Percentiles rank a stretch among this genome's conserved stretches.
Conservation (phyloP, 2,888 invertebrate genomes). For the Lithophane ornitopus region DNA sequence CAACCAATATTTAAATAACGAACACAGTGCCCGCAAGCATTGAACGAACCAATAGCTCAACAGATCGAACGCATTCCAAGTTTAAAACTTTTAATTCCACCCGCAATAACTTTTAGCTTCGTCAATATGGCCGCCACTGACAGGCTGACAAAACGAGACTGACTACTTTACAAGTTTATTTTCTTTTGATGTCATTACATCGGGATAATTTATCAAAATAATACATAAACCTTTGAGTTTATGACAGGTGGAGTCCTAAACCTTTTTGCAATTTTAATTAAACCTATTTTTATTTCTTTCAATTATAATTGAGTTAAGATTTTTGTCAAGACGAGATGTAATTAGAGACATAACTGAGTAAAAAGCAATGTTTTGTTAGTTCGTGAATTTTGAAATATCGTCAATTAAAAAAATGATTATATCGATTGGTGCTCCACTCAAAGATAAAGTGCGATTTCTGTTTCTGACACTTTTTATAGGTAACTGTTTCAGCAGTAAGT, state of each 20-base stretch:
- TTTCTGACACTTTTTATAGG: not conserved
- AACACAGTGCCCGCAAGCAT: not conserved
- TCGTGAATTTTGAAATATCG: too few relatives aligned
- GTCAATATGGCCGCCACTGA: slow-evolving; percentile 46
- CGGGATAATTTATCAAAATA: slow-evolving; percentile 12
- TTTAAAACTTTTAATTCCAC: slow-evolving; percentile 49
- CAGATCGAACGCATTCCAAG: slow-evolving; percentile 33
- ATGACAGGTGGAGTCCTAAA: not conserved
- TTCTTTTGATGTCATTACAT: slow-evolving; percentile 24
- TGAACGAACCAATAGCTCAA: slow-evolving; percentile 23
- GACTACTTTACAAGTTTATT: slow-evolving; percentile 31
- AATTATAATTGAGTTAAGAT: not conserved
- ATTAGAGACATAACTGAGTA: not conserved
- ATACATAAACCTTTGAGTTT: not conserved
- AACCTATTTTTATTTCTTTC: too few relatives aligned
- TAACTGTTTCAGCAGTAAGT: not conserved
- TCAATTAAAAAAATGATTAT: too few relatives aligned
- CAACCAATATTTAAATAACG: not conserved
- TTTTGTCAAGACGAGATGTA: not conserved
- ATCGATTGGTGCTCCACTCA: too few relatives aligned
- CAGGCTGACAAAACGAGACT: slow-evolving; percentile 13
- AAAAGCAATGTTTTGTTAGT: too few relatives aligned
- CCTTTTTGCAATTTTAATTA: not conserved
- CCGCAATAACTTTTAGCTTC: slow-evolving; percentile 50
- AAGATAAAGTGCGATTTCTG: too few relatives aligned